These are phyloP conservation scores for Portunus trituberculatus DNA, from an alignment of 1,140 invertebrate genomes.

Conservation along the genomic window DNA sequence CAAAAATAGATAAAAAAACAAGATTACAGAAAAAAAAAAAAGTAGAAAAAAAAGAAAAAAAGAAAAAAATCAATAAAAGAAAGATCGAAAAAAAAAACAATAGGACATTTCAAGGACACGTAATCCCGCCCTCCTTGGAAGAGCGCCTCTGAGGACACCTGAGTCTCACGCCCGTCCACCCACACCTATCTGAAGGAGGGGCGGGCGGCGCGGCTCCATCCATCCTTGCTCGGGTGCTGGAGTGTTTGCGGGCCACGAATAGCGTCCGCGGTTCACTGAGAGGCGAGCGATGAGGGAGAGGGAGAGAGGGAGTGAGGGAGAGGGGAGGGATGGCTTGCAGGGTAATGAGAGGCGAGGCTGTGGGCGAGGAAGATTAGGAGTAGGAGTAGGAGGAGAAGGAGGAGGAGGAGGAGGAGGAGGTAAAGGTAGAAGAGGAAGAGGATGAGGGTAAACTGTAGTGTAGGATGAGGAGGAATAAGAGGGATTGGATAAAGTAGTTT, in stretches of 20 bases:
- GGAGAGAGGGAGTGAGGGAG: neutral
- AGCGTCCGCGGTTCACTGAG: slow-evolving; percentile 35
- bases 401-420: neutral
- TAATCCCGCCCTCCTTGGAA: neutral
- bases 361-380: neutral
- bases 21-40: too few species aligned
- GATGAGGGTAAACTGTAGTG: neutral
- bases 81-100: too few species aligned
- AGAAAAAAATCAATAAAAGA: too few species aligned
- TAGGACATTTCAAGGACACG: neutral
- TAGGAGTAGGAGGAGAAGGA: neutral
- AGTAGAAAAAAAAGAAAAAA: too few species aligned
- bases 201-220: neutral
- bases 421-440: neutral
- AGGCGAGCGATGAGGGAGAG: neutral
- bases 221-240: neutral
- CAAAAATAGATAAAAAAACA: too few species aligned
- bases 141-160: slow-evolving; percentile 7
- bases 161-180: slow-evolving; percentile 27
- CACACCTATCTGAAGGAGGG: slow-evolving; percentile 11
- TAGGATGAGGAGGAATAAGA: neutral
- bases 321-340: neutral
- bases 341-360: neutral
- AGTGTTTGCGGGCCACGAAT: slow-evolving; percentile 54
- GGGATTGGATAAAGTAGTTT: neutral